Evolutionary conservation across 2,888 invertebrate genomes (phyloP), one percentile per base, ranked within the genome.

Genomic region (Endotricha flammealis): DNA sequence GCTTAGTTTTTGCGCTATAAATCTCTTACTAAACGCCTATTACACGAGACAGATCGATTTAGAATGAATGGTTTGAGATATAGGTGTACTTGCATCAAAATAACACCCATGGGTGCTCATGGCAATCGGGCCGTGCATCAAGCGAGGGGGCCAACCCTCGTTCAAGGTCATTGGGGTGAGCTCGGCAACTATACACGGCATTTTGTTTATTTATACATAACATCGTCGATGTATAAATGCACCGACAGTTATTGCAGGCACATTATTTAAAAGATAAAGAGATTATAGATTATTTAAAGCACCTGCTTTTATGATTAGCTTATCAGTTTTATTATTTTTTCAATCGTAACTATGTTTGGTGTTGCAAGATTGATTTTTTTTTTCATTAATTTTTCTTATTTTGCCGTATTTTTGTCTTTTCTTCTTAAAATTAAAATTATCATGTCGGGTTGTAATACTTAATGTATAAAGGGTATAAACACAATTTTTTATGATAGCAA

Each of bases 151-250:
- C 56, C 66, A 65, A 69, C 75, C 77, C 74, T 73, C 47, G 53
- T 42, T 58, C 77, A 78, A 78, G 77, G 77, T 75, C 75, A 54
- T 44, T 58, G 59, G 77, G 77, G 76, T 73, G 73, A 64, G 45
- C 53, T 50, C 42, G 32, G 40, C 42, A 14, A 20, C 43, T 46
- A 46, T 38, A 31, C 29, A 12, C 25, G 12, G 12, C 17, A 17
- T 32, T 32, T 33, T 35, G 36, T 38, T 39, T 42, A 38, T 31
- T 24, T 34, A 17, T 35, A 29, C 25, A n/a, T 33, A 22, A 10
- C 12, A 20, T 24, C 12, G 12, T 14, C 28, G 14, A 14, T 11
- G 12, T 14, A 13, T 6, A 20, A 2, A 20, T 20, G 6, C 20
- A 20, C 20, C 20, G 7, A 8, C 20, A n/a, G 20, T 20, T n/a